phyloP scores from a whole-genome alignment of 2,888 invertebrate genomes.

The Argyra leucocephala region DNA sequence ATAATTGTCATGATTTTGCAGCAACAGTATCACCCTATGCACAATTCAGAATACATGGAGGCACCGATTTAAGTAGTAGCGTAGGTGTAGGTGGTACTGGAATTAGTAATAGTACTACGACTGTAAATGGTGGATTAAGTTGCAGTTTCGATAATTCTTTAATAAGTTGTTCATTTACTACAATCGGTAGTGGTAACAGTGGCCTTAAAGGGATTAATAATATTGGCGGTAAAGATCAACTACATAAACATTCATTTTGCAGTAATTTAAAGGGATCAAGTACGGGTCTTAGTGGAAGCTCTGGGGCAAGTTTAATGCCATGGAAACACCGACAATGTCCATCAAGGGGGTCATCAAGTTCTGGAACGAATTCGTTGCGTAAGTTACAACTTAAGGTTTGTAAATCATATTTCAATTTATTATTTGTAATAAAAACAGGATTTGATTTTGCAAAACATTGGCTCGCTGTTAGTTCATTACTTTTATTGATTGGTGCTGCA shows the following conservation, averaged over 20 bases:
- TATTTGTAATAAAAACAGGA: slow-evolving; percentile 37
- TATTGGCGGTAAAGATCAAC: slow-evolving; percentile 29
- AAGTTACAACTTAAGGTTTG: slow-evolving; percentile 28
- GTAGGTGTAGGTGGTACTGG: slow-evolving; percentile 26
- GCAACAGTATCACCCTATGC: slow-evolving; percentile 31
- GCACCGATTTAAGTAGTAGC: slow-evolving; percentile 13
- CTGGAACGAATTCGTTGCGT: slow-evolving; percentile 43
- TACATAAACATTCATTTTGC: slow-evolving; percentile 16
- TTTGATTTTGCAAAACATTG: slow-evolving; percentile 58
- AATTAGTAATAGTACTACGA: slow-evolving; percentile 13
- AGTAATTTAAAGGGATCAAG: slow-evolving; percentile 19
- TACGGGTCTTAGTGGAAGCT: slow-evolving; percentile 10
- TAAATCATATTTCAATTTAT: slow-evolving; percentile 15
- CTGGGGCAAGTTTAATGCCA: slow-evolving; percentile 37
- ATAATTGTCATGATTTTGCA: slow-evolving; percentile 23
- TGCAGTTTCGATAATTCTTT: slow-evolving; percentile 26
- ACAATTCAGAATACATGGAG: slow-evolving; percentile 31
- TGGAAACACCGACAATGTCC: slow-evolving; percentile 44
- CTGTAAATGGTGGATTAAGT: slow-evolving; percentile 23
- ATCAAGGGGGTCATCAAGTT: slow-evolving; percentile 42
- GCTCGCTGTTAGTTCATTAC: slow-evolving; percentile 66
- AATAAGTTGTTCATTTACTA: slow-evolving; percentile 31
- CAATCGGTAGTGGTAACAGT: slow-evolving; percentile 34
- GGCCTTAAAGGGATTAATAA: slow-evolving; percentile 37
- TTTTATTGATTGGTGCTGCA: slow-evolving; percentile 67